These are phyloP conservation scores for Cylindroiulus punctatus DNA, from an alignment of 2,888 invertebrate species.

Conservation along the genomic window DNA sequence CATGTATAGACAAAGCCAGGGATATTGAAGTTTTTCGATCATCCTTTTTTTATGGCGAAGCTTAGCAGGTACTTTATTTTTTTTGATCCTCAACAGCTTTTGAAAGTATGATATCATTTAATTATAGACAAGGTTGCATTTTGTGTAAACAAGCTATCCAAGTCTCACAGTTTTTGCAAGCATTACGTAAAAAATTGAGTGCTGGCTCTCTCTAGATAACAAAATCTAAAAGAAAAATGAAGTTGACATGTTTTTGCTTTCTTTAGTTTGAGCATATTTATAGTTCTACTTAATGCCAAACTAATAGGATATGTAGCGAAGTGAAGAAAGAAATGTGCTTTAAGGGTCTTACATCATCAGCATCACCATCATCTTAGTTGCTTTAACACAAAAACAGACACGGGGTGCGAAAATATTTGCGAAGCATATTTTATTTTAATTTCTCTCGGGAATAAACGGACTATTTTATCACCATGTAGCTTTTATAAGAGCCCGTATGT, in stretches of 20 bases:
- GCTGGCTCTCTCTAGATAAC: not conserved
- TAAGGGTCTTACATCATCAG: conserved; percentile 1
- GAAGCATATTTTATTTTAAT: not conserved
- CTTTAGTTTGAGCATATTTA: not conserved
- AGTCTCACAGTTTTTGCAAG: not conserved
- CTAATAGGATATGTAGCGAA: conserved; percentile 33
- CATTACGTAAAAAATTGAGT: not conserved
- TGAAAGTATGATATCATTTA: not conserved
- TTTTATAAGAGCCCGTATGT: not conserved
- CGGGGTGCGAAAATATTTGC: not conserved
- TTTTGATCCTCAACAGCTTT: not conserved
- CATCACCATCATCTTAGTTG: not conserved
- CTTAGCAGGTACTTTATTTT: not conserved
- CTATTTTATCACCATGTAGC: not conserved
- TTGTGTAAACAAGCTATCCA: not conserved
- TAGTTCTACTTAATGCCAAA: conserved; percentile 6
- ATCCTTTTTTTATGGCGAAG: too few species aligned
- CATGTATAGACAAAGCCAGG: not conserved
- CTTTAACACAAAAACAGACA: not conserved
- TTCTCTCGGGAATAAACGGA: conserved; percentile 12
- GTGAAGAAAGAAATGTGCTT: conserved; percentile 5
- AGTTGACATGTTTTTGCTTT: conserved; percentile 1
- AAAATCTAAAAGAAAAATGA: not conserved
- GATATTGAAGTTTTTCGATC: too few species aligned
- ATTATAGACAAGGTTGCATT: not conserved